phyloP scores from a whole-genome alignment of 2,113 vertebrate genomes.

The Vombatus ursinus region DNA sequence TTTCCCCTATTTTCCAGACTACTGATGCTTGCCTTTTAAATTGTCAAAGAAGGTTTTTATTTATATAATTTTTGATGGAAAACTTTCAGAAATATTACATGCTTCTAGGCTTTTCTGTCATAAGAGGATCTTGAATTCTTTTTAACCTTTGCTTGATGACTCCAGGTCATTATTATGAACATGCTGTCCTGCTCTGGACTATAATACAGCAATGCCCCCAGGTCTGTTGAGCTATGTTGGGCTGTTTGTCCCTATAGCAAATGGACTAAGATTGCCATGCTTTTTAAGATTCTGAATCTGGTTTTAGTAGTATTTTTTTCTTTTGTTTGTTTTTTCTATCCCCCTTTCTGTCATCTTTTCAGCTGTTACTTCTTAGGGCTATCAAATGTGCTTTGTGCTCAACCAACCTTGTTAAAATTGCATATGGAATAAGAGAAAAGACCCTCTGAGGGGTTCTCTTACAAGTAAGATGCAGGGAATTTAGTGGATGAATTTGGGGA shows the following conservation, averaged over 20 bases:
- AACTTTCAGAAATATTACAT: constrained; percentile 1
- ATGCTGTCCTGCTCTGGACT: neutral
- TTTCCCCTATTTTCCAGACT: neutral
- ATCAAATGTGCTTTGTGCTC: neutral
- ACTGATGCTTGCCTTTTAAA: neutral
- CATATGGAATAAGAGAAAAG: constrained; percentile 13
- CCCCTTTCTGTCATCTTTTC: neutral
- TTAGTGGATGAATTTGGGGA: neutral
- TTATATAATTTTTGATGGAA: constrained; percentile 5
- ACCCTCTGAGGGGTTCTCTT: neutral
- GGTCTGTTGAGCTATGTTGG: neutral
- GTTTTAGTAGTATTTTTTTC: neutral
- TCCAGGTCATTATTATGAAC: neutral
- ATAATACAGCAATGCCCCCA: neutral
- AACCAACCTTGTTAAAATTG: neutral
- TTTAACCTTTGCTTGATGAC: neutral
- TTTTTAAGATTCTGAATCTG: neutral
- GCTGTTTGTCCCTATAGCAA: neutral
- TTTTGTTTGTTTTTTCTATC: neutral
- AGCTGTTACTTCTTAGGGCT: neutral
- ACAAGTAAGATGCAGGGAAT: neutral
- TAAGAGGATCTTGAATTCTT: neutral
- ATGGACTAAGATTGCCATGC: neutral
- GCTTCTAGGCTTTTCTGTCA: neutral
- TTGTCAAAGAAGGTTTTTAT: neutral